Evolutionary conservation across 23 tunicate genomes (phyloP).

Genomic region (Styela clava): DNA sequence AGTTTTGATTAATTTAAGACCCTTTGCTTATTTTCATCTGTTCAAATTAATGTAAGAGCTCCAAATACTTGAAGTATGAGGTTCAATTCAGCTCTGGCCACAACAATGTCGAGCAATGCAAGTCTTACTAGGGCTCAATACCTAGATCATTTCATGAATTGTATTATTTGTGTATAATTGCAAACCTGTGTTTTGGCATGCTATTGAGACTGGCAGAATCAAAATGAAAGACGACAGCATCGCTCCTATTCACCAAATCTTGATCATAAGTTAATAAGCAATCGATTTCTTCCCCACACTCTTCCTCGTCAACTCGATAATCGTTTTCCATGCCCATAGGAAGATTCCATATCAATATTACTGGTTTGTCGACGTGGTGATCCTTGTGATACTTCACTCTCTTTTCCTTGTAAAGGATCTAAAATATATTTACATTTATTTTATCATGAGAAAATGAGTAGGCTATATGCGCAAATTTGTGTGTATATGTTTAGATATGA

Average conservation of each 20-base stretch:
- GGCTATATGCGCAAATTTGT: too few relatives aligned
- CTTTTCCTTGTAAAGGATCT: neutral
- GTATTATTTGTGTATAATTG: too few relatives aligned
- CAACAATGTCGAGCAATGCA: too few relatives aligned
- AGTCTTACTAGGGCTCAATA: too few relatives aligned
- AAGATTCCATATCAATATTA: conserved; percentile 16
- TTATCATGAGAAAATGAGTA: too few relatives aligned
- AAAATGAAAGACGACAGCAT: conserved; percentile 74
- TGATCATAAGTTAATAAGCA: conserved; percentile 53
- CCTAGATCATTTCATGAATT: too few relatives aligned
- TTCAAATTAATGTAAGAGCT: neutral
- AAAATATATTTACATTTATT: too few relatives aligned
- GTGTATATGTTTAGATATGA: too few relatives aligned
- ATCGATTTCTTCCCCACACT: conserved; percentile 59
- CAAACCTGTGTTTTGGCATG: conserved; percentile 13
- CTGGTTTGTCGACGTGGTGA: neutral
- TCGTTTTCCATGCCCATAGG: conserved; percentile 9
- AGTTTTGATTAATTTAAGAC: neutral
- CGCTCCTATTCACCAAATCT: conserved; percentile 17
- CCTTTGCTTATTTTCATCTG: neutral
- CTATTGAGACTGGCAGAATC: neutral
- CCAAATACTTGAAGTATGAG: neutral
- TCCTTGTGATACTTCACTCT: neutral
- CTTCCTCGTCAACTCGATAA: conserved; percentile 59
- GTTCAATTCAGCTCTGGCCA: too few relatives aligned